A percentile compares a stretch with the other conserved stretches of the same genome.
These are phyloP conservation scores for Drosophila biarmipes DNA, from an alignment of 1,140 invertebrate species.

Conservation along the genomic window DNA sequence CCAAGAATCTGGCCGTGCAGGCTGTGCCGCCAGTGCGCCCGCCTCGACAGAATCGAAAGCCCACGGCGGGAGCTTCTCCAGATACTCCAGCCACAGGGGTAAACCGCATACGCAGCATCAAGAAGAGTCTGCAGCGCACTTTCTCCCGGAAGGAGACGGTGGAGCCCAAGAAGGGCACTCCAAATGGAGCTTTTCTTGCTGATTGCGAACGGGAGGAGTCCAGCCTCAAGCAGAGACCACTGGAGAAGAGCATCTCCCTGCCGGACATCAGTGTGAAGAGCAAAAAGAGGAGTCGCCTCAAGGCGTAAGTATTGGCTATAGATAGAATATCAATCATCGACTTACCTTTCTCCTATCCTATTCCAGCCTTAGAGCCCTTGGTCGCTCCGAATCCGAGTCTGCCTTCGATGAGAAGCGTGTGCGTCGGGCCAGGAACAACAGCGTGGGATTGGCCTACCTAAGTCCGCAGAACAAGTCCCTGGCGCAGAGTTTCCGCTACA, in stretches of 20 bases:
- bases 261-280: constrained; percentile 91
- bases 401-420: constrained; percentile 90
- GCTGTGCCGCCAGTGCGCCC: constrained; percentile 64
- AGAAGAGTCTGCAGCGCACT: constrained; percentile 85
- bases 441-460: constrained; percentile 88
- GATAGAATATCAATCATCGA: neutral
- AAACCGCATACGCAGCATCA: constrained; percentile 84
- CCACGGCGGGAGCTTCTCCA: constrained; percentile 1
- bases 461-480: constrained; percentile 91
- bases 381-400: constrained; percentile 91
- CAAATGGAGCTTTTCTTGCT: constrained; percentile 87
- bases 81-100: constrained; percentile 41
- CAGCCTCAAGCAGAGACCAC: constrained; percentile 77
- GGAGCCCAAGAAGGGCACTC: constrained; percentile 85
- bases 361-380: constrained; percentile 86
- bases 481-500: constrained; percentile 93
- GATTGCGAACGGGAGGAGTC: constrained; percentile 72
- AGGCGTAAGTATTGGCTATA: constrained; percentile 86
- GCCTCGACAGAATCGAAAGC: constrained; percentile 77
- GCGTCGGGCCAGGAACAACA: constrained; percentile 87
- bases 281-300: constrained; percentile 89
- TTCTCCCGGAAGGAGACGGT: constrained; percentile 85
- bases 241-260: constrained; percentile 92
- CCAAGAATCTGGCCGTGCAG: constrained; percentile 63
- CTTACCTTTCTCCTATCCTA: constrained; percentile 10